Conservation (phyloP, 2,113 vertebrate species). For the Brachirus orientalis region DNA sequence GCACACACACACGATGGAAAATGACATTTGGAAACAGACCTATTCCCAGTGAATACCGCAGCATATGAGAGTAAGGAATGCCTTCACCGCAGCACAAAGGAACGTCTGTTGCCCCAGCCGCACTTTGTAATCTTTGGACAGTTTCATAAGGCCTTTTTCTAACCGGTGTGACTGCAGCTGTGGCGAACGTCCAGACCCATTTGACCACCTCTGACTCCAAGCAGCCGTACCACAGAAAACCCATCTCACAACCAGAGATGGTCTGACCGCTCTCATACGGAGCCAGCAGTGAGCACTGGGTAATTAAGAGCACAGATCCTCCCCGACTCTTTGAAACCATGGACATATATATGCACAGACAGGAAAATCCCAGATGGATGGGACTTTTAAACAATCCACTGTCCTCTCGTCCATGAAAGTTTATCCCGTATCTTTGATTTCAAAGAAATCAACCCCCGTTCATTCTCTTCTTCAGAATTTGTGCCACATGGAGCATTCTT, state of each 20-base stretch:
- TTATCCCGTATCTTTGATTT: not conserved
- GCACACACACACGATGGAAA: slow-evolving; percentile 46
- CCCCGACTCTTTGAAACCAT: slow-evolving; percentile 1
- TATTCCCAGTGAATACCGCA: slow-evolving; percentile 47
- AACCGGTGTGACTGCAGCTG: slow-evolving; percentile 44
- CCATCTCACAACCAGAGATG: slow-evolving; percentile 30
- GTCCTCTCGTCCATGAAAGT: not conserved
- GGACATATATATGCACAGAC: slow-evolving; percentile 12
- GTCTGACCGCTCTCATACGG: not conserved
- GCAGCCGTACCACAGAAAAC: slow-evolving; percentile 38
- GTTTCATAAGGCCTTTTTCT: slow-evolving; percentile 50
- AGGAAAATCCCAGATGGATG: slow-evolving; percentile 6
- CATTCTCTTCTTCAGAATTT: too few relatives aligned
- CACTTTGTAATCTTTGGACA: slow-evolving; percentile 66
- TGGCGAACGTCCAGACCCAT: slow-evolving; percentile 52
- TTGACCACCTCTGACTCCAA: slow-evolving; percentile 59
- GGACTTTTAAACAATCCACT: slow-evolving; percentile 6
- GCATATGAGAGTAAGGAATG: slow-evolving; percentile 59
- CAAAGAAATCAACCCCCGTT: not conserved
- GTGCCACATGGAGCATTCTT: too few relatives aligned
- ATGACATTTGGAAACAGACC: slow-evolving; percentile 61
- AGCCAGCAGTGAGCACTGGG: slow-evolving; percentile 19
- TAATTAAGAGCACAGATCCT: slow-evolving; percentile 21
- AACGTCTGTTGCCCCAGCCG: slow-evolving; percentile 61
- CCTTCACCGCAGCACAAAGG: slow-evolving; percentile 67